Percentiles rank a stretch among this genome's conserved stretches.
Conservation (phyloP, 2,797 vertebrate species). For the Falco berigora region DNA sequence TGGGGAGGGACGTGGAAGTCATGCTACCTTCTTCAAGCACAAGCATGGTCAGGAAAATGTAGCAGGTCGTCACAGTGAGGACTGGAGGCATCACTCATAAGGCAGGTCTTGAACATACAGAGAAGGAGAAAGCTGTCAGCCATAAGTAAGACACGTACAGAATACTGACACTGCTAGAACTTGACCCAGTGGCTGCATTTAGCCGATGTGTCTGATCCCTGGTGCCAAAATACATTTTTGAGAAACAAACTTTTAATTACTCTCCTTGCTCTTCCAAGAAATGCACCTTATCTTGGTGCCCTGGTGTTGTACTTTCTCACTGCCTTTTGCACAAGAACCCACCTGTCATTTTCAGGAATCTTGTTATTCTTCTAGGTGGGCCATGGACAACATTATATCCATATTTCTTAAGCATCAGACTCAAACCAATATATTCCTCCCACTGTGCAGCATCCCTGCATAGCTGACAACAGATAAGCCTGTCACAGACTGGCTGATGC, state of each 20-base stretch:
- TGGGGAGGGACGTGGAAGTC: not conserved
- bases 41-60: not conserved
- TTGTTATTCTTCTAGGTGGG: not conserved
- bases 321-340: not conserved
- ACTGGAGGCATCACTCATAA: not conserved
- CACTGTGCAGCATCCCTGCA: not conserved
- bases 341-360: not conserved
- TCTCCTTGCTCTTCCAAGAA: not conserved
- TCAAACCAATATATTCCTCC: not conserved
- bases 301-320: not conserved
- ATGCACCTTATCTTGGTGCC: not conserved
- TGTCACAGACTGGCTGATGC: not conserved
- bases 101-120: not conserved
- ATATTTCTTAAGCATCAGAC: not conserved
- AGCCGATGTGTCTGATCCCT: not conserved
- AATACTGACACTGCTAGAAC: not conserved
- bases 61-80: accelerated
- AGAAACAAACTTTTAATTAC: not conserved
- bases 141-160: not conserved
- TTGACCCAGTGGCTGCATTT: not conserved
- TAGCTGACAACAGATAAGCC: not conserved
- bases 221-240: not conserved
- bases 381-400: not conserved
- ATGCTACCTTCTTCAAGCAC: not conserved
- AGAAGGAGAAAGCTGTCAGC: not conserved